A percentile compares a stretch with the other conserved stretches of the same genome.
Conservation (phyloP, 35 echinoderm and acorn worm genomes). For the Lytechinus pictus region DNA sequence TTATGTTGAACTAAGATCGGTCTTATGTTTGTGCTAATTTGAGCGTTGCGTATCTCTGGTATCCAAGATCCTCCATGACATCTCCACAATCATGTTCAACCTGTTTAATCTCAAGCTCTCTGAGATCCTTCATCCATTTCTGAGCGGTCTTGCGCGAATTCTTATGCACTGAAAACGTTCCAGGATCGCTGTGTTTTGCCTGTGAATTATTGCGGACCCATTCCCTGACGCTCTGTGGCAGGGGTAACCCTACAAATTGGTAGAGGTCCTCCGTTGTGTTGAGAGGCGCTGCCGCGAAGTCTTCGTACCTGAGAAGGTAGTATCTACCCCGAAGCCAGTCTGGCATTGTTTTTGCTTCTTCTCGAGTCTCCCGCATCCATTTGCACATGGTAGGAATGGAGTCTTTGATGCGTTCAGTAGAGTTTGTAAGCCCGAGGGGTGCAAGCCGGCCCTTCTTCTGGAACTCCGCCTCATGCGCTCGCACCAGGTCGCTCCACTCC, state of each 20-base stretch:
- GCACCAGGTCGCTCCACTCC: not conserved
- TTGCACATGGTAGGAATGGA: conserved; percentile 75
- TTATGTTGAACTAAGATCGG: no score
- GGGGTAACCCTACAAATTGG: conserved; percentile 70
- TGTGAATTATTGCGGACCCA: conserved; percentile 85
- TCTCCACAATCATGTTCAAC: conserved; percentile 77
- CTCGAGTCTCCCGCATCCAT: conserved; percentile 79
- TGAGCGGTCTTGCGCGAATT: conserved; percentile 73
- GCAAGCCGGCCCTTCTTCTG: conserved; percentile 29
- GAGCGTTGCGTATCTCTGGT: conserved; percentile 23
- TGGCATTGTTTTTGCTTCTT: conserved; percentile 50
- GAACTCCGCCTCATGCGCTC: not conserved
- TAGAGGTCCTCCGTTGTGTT: conserved; percentile 72
- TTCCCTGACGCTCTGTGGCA: conserved; percentile 55
- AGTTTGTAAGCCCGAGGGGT: conserved; percentile 18
- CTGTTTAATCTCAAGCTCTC: conserved; percentile 63
- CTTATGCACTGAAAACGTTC: conserved; percentile 70
- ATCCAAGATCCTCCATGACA: conserved; percentile 83
- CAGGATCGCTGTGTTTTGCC: not conserved
- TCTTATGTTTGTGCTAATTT: not conserved
- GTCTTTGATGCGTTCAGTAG: conserved; percentile 27
- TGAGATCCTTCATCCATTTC: conserved; percentile 67
- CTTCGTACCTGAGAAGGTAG: conserved; percentile 85
- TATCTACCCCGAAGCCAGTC: conserved; percentile 76
- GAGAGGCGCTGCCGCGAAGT: conserved; percentile 71